Evolutionary conservation across 2,113 vertebrate species (phyloP), one percentile per base, ranked within the genome.

Genomic region (Smithornis capensis): DNA sequence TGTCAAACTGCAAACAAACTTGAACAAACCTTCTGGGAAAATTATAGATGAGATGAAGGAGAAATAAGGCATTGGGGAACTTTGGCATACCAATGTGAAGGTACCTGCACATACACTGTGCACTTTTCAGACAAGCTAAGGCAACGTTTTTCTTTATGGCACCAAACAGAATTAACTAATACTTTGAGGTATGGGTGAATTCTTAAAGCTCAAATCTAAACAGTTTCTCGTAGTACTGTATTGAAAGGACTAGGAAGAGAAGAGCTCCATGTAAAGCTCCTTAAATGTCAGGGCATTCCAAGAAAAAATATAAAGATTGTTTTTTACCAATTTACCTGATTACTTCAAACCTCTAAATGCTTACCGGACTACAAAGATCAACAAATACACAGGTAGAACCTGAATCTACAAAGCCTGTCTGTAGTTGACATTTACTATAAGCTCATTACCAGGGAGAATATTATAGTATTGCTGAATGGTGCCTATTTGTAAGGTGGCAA

Each of bases 111-210:
- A 5, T 55, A 35, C 7, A 14, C 10, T 52, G 6, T n/a, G 5
- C 12, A 10, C 33, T 85, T 92, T 63, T 82, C 35, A 68, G 24
- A 64, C 11, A 59, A 57, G 24, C 56, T 67, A 56, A 45, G 18
- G 29, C 21, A 52, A 10, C 0, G 0, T 44, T 62, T 3, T 13
- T 82, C 81, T 89, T 63, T 49, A 28, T 6, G 3, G 7, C 42
- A 76, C n/a, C 13, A 15, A 82, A 10, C 14, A 81, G 89, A 84
- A 74, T 62, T 70, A 74, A 74, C 22, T 52, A 45, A 38, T 87
- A 22, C 25, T 49, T 6, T 92, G 50, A 45, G 2, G 12, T 45
- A 49, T 6, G 13, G 18, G 6, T 68, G 31, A 15, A 11, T 57
- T 63, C 42, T 38, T 74, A 44, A 71, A 85, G 38, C 19, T 57